phyloP scores from a whole-genome alignment of 2,113 vertebrate species.

The Muscicapa adusta region DNA sequence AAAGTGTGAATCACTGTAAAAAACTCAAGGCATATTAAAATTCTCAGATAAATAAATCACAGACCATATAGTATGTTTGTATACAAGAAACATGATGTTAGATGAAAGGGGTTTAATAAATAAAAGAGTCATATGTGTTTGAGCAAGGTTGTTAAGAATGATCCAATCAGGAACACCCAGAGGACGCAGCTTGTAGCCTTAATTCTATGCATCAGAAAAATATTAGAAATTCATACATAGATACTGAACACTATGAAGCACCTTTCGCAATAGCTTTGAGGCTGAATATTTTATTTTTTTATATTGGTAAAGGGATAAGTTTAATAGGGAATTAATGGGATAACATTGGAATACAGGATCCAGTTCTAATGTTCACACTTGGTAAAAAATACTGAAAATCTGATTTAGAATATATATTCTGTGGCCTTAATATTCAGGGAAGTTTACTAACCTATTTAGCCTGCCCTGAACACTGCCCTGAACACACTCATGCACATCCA shows the following conservation, averaged over 20 bases:
- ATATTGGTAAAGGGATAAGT: neutral
- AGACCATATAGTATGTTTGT: neutral
- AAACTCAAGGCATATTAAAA: neutral
- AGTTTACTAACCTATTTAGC: neutral
- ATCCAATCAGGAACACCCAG: neutral
- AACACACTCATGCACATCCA: neutral
- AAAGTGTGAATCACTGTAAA: neutral
- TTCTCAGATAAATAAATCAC: neutral
- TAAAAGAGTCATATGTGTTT: neutral
- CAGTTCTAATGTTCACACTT: neutral
- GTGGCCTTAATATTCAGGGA: neutral
- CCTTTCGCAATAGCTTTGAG: neutral
- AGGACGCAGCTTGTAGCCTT: neutral
- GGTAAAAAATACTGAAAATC: neutral
- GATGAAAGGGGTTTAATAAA: neutral
- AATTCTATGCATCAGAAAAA: neutral
- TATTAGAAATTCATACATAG: neutral
- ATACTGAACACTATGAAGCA: neutral
- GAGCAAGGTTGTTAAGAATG: neutral
- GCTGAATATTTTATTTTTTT: neutral
- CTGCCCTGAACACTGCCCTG: fast-evolving
- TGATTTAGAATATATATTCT: neutral
- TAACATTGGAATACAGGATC: neutral
- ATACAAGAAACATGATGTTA: neutral
- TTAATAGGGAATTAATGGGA: neutral